Conservation (phyloP, 2,888 invertebrate genomes). For the Piscicola geometra region DNA sequence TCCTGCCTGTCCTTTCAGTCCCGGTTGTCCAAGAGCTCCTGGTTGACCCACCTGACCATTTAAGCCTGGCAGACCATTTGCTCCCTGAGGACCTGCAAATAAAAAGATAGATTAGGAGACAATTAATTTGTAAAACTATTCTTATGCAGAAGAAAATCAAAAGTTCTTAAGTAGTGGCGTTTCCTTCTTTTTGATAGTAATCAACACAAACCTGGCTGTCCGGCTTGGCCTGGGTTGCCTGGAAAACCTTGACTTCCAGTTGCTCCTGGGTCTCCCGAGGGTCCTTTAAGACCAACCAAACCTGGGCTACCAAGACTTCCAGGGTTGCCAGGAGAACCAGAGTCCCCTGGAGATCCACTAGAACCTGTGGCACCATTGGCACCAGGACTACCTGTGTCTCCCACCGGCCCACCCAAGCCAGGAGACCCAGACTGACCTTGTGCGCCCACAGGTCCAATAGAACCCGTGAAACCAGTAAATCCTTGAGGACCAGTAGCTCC, state of each 20-base stretch:
- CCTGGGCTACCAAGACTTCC: slow-evolving; percentile 27
- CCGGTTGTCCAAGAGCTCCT: slow-evolving; percentile 27
- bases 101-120: no score
- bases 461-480: slow-evolving; percentile 27
- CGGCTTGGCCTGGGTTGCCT: slow-evolving; percentile 18
- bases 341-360: slow-evolving; percentile 20
- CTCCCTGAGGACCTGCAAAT: slow-evolving; percentile 5
- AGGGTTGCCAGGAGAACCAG: slow-evolving; percentile 34
- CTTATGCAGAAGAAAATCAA: not conserved
- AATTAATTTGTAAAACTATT: not conserved
- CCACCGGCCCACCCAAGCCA: not conserved
- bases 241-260: slow-evolving; percentile 32
- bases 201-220: not conserved
- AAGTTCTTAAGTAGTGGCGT: no score
- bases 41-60: slow-evolving; percentile 15
- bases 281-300: slow-evolving; percentile 15
- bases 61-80: not conserved
- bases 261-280: slow-evolving; percentile 25
- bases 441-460: slow-evolving; percentile 32
- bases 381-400: not conserved
- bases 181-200: no score
- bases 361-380: not conserved
- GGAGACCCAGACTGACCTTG: slow-evolving; percentile 31
- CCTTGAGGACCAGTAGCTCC: slow-evolving; percentile 33
- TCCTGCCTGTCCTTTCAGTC: slow-evolving; percentile 13